These are phyloP conservation scores for Siniperca knerii DNA, from an alignment of 2,113 vertebrate genomes.

Conservation along the genomic window DNA sequence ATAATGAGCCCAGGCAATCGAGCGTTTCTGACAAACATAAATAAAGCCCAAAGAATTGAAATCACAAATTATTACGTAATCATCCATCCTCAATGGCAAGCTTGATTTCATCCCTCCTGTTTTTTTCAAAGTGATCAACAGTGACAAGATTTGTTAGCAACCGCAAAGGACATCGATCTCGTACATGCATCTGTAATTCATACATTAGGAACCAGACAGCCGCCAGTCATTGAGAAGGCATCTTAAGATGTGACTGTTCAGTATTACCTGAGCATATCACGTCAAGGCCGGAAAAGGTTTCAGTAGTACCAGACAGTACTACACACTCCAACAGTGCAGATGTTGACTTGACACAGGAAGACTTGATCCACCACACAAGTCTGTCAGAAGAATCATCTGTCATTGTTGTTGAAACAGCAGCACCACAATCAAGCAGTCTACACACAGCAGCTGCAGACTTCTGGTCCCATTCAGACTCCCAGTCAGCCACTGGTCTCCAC, in stretches of 20 bases:
- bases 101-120: too few relatives aligned
- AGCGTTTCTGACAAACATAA: too few relatives aligned
- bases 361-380: constrained; percentile 6
- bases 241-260: not conserved
- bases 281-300: not conserved
- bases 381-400: fast-evolving
- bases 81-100: too few relatives aligned
- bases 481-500: not conserved
- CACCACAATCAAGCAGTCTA: constrained; percentile 16
- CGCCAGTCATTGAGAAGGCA: too few relatives aligned
- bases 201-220: too few relatives aligned
- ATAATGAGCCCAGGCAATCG: too few relatives aligned
- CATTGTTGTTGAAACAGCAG: not conserved
- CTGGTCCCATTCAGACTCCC: not conserved
- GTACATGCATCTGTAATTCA: too few relatives aligned
- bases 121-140: too few relatives aligned
- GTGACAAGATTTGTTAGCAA: too few relatives aligned
- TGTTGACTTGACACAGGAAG: not conserved
- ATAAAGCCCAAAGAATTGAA: too few relatives aligned
- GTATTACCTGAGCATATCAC: constrained; percentile 21
- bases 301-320: fast-evolving
- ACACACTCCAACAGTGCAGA: not conserved
- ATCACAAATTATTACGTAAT: too few relatives aligned
- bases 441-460: constrained; percentile 1
- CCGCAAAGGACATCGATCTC: too few relatives aligned